Evolutionary conservation across 2,888 invertebrate species (phyloP).

Genomic region (Azorinus chamasolen): DNA sequence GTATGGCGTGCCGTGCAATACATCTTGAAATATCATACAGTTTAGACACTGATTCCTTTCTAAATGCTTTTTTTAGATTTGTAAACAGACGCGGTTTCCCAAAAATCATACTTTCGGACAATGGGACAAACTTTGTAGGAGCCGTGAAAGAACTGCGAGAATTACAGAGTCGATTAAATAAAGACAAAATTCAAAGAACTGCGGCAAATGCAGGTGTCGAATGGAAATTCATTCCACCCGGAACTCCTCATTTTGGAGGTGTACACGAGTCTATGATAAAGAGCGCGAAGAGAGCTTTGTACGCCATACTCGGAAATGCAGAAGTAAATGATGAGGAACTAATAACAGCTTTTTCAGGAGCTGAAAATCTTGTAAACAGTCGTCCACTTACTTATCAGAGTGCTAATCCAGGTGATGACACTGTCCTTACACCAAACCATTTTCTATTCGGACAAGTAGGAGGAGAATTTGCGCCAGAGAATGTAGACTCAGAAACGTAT

Average conservation of each 20-base stretch:
- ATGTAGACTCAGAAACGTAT: too few species aligned
- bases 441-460: slow-evolving; percentile 62
- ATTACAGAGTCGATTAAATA: slow-evolving; percentile 12
- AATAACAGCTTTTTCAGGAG: slow-evolving; percentile 53
- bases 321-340: too few species aligned
- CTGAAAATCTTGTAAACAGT: slow-evolving; percentile 59
- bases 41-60: too few species aligned
- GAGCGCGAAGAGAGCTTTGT: slow-evolving; percentile 64
- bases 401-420: too few species aligned
- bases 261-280: slow-evolving; percentile 59
- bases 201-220: too few species aligned
- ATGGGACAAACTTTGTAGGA: slow-evolving; percentile 50
- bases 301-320: slow-evolving; percentile 47
- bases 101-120: slow-evolving; percentile 31
- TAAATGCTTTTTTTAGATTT: too few species aligned
- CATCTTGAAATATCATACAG: too few species aligned
- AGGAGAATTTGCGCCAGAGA: too few species aligned
- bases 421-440: slow-evolving; percentile 59
- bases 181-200: slow-evolving; percentile 34
- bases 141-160: slow-evolving; percentile 39
- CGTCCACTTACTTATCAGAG: slow-evolving; percentile 62
- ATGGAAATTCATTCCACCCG: slow-evolving; percentile 65
- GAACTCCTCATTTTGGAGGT: slow-evolving; percentile 62
- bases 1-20: too few species aligned
- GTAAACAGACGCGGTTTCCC: slow-evolving; percentile 43